Percentiles rank a stretch among this genome's conserved stretches.
Conservation (phyloP, 1,140 invertebrate genomes). For the Marisa cornuarietis region DNA sequence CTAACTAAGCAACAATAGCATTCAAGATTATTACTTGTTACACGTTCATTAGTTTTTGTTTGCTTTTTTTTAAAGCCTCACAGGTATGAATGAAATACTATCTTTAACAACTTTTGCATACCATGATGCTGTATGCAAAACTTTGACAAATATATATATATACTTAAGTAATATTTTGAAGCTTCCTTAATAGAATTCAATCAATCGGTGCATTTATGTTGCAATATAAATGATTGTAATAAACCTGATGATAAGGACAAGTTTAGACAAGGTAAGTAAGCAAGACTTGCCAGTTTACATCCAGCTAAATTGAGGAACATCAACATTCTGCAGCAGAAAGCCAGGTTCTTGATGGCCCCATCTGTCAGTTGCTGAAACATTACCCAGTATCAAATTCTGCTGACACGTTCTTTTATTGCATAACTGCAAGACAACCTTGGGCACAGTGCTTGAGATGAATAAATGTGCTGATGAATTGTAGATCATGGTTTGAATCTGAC, state of each 20-base stretch:
- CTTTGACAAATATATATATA: too few species aligned
- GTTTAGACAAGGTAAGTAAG: neutral
- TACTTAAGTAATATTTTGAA: neutral
- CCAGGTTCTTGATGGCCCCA: slow-evolving; percentile 66
- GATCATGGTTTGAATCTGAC: too few species aligned
- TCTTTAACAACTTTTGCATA: too few species aligned
- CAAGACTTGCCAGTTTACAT: slow-evolving; percentile 61
- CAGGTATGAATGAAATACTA: too few species aligned
- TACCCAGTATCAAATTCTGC: neutral
- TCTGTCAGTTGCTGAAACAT: slow-evolving; percentile 63
- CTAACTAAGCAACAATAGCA: too few species aligned
- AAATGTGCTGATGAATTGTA: too few species aligned
- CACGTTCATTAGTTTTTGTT: too few species aligned
- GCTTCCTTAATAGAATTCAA: neutral
- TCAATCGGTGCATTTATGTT: neutral
- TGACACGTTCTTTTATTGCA: neutral
- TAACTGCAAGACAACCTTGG: too few species aligned
- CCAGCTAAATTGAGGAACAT: slow-evolving; percentile 62
- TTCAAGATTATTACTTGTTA: too few species aligned
- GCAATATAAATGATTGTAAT: neutral
- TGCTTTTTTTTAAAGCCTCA: too few species aligned
- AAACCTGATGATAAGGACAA: neutral
- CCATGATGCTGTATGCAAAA: too few species aligned
- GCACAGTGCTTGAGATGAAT: too few species aligned
- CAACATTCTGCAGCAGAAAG: slow-evolving; percentile 65